phyloP scores from a whole-genome alignment of 2,888 invertebrate species.

The Punctoribates punctum region DNA sequence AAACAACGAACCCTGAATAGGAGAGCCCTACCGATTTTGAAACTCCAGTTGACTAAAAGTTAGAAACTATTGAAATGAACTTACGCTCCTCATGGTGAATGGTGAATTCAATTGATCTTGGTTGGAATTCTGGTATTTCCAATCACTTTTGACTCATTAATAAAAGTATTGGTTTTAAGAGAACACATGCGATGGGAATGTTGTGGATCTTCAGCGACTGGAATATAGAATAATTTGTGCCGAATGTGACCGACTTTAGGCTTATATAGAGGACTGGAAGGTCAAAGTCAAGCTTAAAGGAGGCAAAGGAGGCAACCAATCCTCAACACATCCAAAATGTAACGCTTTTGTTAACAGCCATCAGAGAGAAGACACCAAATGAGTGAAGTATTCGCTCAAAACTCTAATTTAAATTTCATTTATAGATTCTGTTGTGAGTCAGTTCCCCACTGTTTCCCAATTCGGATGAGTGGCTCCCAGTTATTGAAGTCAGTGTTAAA shows the following conservation, averaged over 20 bases:
- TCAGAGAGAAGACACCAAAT: conserved; percentile 20
- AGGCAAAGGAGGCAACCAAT: neutral
- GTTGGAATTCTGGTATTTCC: conserved; percentile 13
- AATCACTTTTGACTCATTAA: conserved; percentile 13
- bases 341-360: conserved; percentile 31
- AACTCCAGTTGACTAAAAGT: too few relatives aligned
- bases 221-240: neutral
- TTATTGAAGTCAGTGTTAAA: neutral
- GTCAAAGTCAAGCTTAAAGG: conserved; percentile 28
- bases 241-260: conserved; percentile 14
- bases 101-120: neutral
- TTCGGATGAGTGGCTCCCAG: too few relatives aligned
- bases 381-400: neutral
- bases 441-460: too few relatives aligned
- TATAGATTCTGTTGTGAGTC: too few relatives aligned
- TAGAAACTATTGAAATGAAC: neutral
- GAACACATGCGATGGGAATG: conserved; percentile 15
- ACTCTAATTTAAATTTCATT: neutral
- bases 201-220: neutral
- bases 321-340: neutral
- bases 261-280: conserved; percentile 26
- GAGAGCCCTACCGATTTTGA: too few relatives aligned
- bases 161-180: too few relatives aligned
- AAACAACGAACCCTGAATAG: too few relatives aligned
- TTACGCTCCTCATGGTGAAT: conserved; percentile 35